Percentiles rank a stretch among this genome's conserved stretches.
Conservation (phyloP, 2,888 invertebrate genomes). For the Zygogramma bicolorata region DNA sequence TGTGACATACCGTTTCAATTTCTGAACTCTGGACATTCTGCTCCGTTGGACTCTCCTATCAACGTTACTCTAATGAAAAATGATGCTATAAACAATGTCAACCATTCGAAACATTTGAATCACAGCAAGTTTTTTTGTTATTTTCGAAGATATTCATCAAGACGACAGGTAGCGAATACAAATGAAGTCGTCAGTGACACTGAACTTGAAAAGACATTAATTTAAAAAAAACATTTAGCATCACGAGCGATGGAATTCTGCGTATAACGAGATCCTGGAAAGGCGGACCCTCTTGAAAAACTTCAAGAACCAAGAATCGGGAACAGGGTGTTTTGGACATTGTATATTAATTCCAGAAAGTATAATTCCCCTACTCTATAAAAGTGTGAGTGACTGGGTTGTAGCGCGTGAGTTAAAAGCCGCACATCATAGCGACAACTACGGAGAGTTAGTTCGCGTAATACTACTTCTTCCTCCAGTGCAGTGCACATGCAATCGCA, state of each 20-base stretch:
- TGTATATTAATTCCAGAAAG: conserved; percentile 19
- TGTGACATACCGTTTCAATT: too few species aligned
- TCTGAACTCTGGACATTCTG: too few species aligned
- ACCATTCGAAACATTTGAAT: too few species aligned
- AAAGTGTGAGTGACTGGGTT: conserved; percentile 56
- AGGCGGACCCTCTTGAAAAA: background rate
- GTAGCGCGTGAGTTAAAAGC: conserved; percentile 58
- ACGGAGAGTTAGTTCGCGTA: conserved; percentile 45
- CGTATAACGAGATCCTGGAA: background rate
- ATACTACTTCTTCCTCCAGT: conserved; percentile 28
- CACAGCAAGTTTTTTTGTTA: too few species aligned
- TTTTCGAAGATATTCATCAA: too few species aligned
- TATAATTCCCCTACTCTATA: conserved; percentile 43
- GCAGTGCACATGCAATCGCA: conserved; percentile 51
- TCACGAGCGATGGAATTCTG: background rate
- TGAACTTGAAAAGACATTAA: too few species aligned
- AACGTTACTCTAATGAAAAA: too few species aligned
- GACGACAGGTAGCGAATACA: too few species aligned
- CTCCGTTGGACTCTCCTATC: too few species aligned
- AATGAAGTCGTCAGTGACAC: too few species aligned
- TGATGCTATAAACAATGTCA: too few species aligned
- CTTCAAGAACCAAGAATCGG: conserved; percentile 2
- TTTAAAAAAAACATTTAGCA: background rate
- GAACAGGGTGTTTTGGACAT: conserved; percentile 15
- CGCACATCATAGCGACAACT: conserved; percentile 44